Conservation (phyloP, 2,113 vertebrate species). For the Gambusia affinis region DNA sequence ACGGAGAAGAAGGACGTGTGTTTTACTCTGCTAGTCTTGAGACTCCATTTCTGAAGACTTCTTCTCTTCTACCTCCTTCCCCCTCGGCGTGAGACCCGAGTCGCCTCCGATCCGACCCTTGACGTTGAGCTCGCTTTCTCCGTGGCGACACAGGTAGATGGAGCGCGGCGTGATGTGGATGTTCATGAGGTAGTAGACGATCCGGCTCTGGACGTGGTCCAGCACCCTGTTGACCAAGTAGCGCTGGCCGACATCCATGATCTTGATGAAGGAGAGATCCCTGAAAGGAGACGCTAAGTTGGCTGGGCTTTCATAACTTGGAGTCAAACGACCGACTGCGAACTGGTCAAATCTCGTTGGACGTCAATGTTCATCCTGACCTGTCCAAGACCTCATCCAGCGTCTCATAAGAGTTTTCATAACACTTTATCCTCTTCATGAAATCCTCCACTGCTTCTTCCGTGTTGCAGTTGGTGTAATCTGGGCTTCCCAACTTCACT, state of each 20-base stretch:
- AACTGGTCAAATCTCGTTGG: not conserved
- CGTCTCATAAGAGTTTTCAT: conserved; percentile 92
- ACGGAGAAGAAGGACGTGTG: not conserved
- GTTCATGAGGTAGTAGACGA: conserved; percentile 99
- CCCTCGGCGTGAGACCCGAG: conserved; percentile 88
- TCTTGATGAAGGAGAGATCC: conserved; percentile 97
- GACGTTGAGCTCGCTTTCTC: conserved; percentile 96
- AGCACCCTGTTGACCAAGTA: conserved; percentile 94
- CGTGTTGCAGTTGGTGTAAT: conserved; percentile 92
- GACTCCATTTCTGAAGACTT: not conserved
- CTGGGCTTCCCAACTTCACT: conserved; percentile 96
- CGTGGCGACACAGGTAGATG: conserved; percentile 99
- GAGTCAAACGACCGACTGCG: not conserved
- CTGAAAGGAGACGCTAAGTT: conserved; percentile 67
- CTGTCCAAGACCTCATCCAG: conserved; percentile 92
- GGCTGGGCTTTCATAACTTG: not conserved
- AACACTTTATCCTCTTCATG: conserved; percentile 97
- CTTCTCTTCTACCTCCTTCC: conserved; percentile 81
- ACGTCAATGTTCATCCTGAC: conserved; percentile 72
- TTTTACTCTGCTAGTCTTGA: not conserved
- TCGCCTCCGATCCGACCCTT: conserved; percentile 95
- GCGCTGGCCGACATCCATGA: conserved; percentile 95
- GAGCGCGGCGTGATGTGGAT: conserved; percentile 97
- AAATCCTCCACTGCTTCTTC: conserved; percentile 96
- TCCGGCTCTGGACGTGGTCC: conserved; percentile 98